phyloP scores from a whole-genome alignment of 1,140 invertebrate species.

The Prorops nasuta region DNA sequence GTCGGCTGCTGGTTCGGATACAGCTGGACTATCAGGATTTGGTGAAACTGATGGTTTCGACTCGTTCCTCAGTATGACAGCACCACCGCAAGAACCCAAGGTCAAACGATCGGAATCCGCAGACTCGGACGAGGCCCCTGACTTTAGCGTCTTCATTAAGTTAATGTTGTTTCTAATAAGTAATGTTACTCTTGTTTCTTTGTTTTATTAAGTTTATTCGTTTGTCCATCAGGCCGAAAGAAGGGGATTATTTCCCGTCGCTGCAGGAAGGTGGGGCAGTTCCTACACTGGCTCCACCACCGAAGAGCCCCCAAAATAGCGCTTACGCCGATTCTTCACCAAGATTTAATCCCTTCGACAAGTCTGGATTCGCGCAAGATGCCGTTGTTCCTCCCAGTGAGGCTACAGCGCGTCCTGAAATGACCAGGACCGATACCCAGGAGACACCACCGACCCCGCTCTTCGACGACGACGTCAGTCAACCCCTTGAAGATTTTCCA shows the following conservation, averaged over 20 bases:
- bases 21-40: slow-evolving; percentile 59
- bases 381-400: slow-evolving; percentile 36
- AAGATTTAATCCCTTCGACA: slow-evolving; percentile 76
- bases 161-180: slow-evolving; percentile 43
- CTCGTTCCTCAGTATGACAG: slow-evolving; percentile 77
- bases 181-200: not conserved
- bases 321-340: slow-evolving; percentile 57
- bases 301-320: slow-evolving; percentile 58
- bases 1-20: slow-evolving; percentile 41
- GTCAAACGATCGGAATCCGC: slow-evolving; percentile 66
- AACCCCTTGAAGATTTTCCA: slow-evolving; percentile 91
- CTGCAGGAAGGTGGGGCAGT: slow-evolving; percentile 54
- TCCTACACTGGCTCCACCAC: slow-evolving; percentile 75
- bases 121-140: slow-evolving; percentile 75
- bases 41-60: slow-evolving; percentile 77
- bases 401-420: slow-evolving; percentile 28
- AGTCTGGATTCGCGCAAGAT: slow-evolving; percentile 58
- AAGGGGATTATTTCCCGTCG: slow-evolving; percentile 43
- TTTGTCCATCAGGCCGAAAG: slow-evolving; percentile 62
- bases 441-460: slow-evolving; percentile 87
- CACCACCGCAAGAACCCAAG: slow-evolving; percentile 63
- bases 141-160: slow-evolving; percentile 79
- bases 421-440: slow-evolving; percentile 55
- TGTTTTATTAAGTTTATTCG: not conserved
- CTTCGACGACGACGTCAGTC: slow-evolving; percentile 91